These are phyloP conservation scores for Lophura nycthemera DNA, from an alignment of 2,113 vertebrate species.

Conservation along the genomic window DNA sequence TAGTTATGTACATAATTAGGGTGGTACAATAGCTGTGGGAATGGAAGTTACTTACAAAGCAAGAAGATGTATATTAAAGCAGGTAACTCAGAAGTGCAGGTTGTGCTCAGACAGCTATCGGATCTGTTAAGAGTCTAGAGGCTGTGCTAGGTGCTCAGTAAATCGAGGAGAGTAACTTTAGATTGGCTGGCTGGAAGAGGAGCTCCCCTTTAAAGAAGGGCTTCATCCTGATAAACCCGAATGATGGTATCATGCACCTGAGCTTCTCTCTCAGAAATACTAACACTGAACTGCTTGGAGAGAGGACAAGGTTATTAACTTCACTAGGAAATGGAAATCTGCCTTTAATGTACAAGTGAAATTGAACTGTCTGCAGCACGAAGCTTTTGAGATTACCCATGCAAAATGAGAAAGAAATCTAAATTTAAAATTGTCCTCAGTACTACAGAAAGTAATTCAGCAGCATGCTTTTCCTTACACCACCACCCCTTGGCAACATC, in stretches of 20 bases:
- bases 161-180: slow-evolving; percentile 61
- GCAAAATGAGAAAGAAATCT: slow-evolving; percentile 74
- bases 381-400: slow-evolving; percentile 72
- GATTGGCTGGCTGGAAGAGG: slow-evolving; percentile 57
- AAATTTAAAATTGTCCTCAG: slow-evolving; percentile 71
- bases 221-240: slow-evolving; percentile 32
- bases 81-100: neutral
- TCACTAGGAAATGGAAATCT: slow-evolving; percentile 74
- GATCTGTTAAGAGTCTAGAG: slow-evolving; percentile 25
- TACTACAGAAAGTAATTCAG: slow-evolving; percentile 70
- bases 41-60: slow-evolving; percentile 19
- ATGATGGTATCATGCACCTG: neutral
- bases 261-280: slow-evolving; percentile 57
- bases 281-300: slow-evolving; percentile 46
- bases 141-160: neutral
- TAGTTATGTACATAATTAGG: slow-evolving; percentile 36
- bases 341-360: slow-evolving; percentile 68
- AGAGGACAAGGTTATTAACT: slow-evolving; percentile 74
- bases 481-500: slow-evolving; percentile 6
- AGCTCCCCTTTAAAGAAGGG: slow-evolving; percentile 26
- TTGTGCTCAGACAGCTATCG: neutral
- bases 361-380: slow-evolving; percentile 73
- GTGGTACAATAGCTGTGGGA: neutral
- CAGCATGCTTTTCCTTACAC: slow-evolving; percentile 21
- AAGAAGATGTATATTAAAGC: slow-evolving; percentile 37